Conservation (phyloP, 2,888 invertebrate species). For the Tridacna gigas region DNA sequence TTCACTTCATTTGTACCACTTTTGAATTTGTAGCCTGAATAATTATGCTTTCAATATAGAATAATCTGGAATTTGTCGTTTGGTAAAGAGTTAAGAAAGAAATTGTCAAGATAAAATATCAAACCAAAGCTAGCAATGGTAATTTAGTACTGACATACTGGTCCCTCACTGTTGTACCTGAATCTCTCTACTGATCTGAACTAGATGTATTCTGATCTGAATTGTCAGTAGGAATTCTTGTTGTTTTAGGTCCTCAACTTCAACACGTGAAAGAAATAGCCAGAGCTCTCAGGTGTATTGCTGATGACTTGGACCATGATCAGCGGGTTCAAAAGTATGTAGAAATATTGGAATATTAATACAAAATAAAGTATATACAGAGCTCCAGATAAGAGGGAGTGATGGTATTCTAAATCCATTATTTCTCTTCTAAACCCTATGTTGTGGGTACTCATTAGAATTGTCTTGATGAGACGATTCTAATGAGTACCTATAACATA, state of each 20-base stretch:
- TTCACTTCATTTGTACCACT: background rate
- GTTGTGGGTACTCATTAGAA: no score
- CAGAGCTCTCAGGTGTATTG: slow-evolving; percentile 81
- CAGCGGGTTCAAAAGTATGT: slow-evolving; percentile 78
- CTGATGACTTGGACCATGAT: slow-evolving; percentile 83
- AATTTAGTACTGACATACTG: background rate
- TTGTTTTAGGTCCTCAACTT: slow-evolving; percentile 80
- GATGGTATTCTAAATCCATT: no score
- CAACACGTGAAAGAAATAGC: slow-evolving; percentile 81
- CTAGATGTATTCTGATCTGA: background rate
- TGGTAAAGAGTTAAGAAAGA: background rate
- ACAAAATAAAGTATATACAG: no score
- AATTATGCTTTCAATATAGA: no score
- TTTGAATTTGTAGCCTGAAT: background rate
- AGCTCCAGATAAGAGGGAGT: no score
- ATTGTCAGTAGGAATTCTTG: background rate
- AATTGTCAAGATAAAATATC: background rate
- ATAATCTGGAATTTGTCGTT: no score
- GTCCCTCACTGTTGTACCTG: background rate
- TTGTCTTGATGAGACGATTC: no score
- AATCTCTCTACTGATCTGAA: no score
- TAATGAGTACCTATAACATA: no score
- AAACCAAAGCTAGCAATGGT: background rate
- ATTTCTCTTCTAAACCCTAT: no score
- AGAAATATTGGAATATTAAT: background rate